Evolutionary conservation across 2,113 vertebrate genomes (phyloP), one percentile per base, ranked within the genome.

Genomic region (Rhinogobius similis): DNA sequence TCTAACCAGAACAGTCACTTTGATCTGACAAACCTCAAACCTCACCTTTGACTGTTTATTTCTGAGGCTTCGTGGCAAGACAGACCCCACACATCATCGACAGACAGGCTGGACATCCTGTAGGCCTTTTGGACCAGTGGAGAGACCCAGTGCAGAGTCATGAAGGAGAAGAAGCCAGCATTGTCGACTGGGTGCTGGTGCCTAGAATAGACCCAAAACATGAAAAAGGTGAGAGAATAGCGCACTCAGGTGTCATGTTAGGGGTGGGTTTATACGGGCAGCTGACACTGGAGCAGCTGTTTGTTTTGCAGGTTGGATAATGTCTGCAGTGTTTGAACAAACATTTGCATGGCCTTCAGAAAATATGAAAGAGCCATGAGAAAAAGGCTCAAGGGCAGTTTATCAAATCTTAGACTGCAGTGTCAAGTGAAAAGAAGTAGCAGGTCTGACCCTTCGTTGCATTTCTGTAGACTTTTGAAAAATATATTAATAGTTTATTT

Each of bases 171-270:
- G 66, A 94, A 77, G 68, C 94, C 94, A 0, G 93, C 92, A 36
- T 94, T 95, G 86, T 95, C 93, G 59, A 95, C 92, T n/a, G 93
- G 94, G 90, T 95, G 93, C 83, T 92, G 93, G 76, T 94, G 90
- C 70, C 94, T 95, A 84, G 61, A 87, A 86, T 53, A 74, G 74
- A 79, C 9, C 61, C 52, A 52, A 67, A 59, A 75, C 0, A 62
- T 83, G 77, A 55, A 81, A 71, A 75, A 70, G 69, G 65, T 77
- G 75, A 83, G 85, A 84, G 48, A 68, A 5, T 36, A 2, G 32
- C 70, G 64, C 84, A 86, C 71, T 67, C 58, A 76, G 76, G 81
- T 70, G 68, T 56, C 62, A 87, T 67, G 73, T 65, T 55, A 48
- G 43, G 43, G 26, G 70, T 72, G 68, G 63, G 23, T 68, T 62